Evolutionary conservation across 1,140 invertebrate genomes (phyloP).

Genomic region (Whitmania pigra): DNA sequence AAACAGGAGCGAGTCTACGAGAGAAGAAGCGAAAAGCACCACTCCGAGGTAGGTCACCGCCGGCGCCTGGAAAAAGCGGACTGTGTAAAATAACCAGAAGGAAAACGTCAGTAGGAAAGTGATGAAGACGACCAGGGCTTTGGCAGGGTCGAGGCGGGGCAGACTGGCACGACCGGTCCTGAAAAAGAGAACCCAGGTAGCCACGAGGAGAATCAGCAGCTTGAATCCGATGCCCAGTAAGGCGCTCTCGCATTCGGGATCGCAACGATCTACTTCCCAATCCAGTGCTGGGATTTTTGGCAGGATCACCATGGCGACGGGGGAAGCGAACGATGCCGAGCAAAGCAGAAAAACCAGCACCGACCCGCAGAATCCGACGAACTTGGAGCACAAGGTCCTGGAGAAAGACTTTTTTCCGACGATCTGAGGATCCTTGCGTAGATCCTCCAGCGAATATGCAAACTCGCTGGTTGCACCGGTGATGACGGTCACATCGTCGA

Average conservation of each 20-base stretch:
- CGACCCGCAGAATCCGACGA: constrained; percentile 46
- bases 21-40: constrained; percentile 75
- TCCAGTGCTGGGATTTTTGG: constrained; percentile 52
- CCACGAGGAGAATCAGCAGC: constrained; percentile 73
- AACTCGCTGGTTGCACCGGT: constrained; percentile 86
- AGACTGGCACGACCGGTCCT: constrained; percentile 55
- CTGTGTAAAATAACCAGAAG: constrained; percentile 93
- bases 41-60: constrained; percentile 48
- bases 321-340: constrained; percentile 72
- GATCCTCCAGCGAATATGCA: constrained; percentile 70
- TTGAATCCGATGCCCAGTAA: constrained; percentile 82
- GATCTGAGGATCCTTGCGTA: constrained; percentile 40
- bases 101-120: constrained; percentile 84
- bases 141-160: constrained; percentile 80
- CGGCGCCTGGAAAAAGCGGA: constrained; percentile 55
- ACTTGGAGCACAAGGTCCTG: background rate
- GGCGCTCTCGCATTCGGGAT: constrained; percentile 74
- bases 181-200: constrained; percentile 68
- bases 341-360: constrained; percentile 63
- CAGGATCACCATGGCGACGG: constrained; percentile 80
- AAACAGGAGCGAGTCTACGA: constrained; percentile 81
- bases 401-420: constrained; percentile 42
- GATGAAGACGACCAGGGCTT: constrained; percentile 70
- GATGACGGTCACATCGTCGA: constrained; percentile 88
- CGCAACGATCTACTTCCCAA: constrained; percentile 54